These are phyloP conservation scores for Ectobius pallidus DNA, from an alignment of 2,888 invertebrate genomes.

Conservation along the genomic window DNA sequence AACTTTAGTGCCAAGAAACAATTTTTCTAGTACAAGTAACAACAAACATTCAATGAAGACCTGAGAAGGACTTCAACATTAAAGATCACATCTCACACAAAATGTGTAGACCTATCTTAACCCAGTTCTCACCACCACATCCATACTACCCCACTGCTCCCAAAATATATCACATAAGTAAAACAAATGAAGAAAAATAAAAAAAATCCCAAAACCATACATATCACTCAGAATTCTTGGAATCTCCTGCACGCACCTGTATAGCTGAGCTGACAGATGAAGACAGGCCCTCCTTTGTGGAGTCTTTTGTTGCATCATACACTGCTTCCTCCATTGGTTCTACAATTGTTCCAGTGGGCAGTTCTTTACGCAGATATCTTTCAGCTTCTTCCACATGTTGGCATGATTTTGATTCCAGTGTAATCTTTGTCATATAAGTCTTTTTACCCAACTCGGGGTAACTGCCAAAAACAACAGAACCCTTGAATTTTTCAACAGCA, in stretches of 20 bases:
- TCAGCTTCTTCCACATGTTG: slow-evolving; percentile 53
- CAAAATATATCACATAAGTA: too few species aligned
- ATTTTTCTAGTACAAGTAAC: too few species aligned
- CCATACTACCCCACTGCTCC: too few species aligned
- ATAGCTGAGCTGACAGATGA: slow-evolving; percentile 41
- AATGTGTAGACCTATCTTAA: too few species aligned
- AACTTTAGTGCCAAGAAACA: too few species aligned
- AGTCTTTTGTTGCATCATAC: slow-evolving; percentile 42
- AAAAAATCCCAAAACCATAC: too few species aligned
- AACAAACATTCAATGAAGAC: too few species aligned
- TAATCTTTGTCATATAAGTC: slow-evolving; percentile 60
- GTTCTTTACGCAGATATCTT: slow-evolving; percentile 49
- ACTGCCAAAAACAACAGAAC: slow-evolving; percentile 62
- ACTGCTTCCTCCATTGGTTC: slow-evolving; percentile 49
- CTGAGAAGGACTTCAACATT: too few species aligned
- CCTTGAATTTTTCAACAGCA: slow-evolving; percentile 56
- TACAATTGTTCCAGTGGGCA: slow-evolving; percentile 57
- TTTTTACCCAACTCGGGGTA: slow-evolving; percentile 60
- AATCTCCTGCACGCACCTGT: slow-evolving; percentile 44
- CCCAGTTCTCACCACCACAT: too few species aligned
- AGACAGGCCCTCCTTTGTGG: not conserved
- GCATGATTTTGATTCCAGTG: slow-evolving; percentile 56
- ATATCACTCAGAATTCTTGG: not conserved
- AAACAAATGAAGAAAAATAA: too few species aligned
- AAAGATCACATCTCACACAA: too few species aligned